Evolutionary conservation across 2,113 vertebrate genomes (phyloP).

Genomic region (Gobiocypris rarus): DNA sequence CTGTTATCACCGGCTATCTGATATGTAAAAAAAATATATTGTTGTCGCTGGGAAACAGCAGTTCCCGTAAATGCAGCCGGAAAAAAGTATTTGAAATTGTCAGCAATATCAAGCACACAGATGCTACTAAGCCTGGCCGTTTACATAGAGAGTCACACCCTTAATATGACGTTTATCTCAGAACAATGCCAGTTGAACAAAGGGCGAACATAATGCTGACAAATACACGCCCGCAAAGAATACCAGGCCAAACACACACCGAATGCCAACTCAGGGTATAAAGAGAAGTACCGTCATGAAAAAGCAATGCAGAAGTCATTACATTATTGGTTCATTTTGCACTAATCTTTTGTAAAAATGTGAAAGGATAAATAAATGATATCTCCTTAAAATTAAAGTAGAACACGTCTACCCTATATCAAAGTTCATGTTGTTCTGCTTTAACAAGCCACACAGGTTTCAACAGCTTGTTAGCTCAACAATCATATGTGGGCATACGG

Average conservation of each 20-base stretch:
- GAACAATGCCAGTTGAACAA: constrained; percentile 12
- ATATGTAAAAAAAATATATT: neutral
- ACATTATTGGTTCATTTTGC: neutral
- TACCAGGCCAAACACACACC: neutral
- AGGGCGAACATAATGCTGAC: neutral
- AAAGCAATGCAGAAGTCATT: neutral
- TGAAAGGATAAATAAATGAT: neutral
- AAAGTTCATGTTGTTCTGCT: neutral
- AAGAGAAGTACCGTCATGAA: neutral
- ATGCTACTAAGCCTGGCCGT: neutral
- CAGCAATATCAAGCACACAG: neutral
- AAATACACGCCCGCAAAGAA: neutral
- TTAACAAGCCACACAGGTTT: neutral
- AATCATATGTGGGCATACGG: neutral
- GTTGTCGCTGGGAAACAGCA: constrained; percentile 4
- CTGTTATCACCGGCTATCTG: constrained; percentile 14
- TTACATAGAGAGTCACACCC: constrained; percentile 4
- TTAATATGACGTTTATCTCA: neutral
- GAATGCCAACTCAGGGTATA: neutral
- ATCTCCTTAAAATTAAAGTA: neutral
- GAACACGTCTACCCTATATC: neutral
- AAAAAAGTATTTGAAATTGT: neutral
- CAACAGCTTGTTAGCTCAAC: neutral
- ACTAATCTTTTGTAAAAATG: neutral
- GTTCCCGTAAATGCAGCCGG: neutral